Base-by-base conservation (phyloP, 1,140 invertebrate species). In the Anastrepha ludens region DNA sequence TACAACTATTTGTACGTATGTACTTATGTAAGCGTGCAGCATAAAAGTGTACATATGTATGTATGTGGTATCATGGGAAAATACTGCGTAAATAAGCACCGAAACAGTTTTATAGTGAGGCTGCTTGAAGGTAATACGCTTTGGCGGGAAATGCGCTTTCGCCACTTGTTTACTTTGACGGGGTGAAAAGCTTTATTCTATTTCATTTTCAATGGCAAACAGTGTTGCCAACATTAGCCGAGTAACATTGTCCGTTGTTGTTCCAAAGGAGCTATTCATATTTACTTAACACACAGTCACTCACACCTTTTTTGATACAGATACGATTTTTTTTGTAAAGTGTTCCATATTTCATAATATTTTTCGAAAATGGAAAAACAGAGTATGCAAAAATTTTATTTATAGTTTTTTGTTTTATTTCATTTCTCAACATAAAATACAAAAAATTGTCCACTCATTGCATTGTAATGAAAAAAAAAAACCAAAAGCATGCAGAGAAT, bases 141-240 rank as follows among this genome's bases (percentile, higher is more conserved):
- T 74, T 74, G 44, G 70, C 70, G 70, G 17, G 70, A 74, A 74
- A 47, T 41, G 44, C 15, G 44, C 44, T 67, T 3, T 47, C 39
- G 70, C 70, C 29, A n/a, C 11, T 50, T 2, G 70, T 74, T 74
- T 74, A 29, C 70, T 0, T 50, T 50, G 29, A 74, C 39, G 70
- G 44, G 70, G 7, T 70, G 11, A 74, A 74, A 74, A 47, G 70
- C 70, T 74, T 74, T 74, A 47, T n/a, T 47, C n/a, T 11, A 74
- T 50, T 74, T 74, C 65, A 70, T 41, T 70, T 70, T 70, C 70
- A 74, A 74, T 74, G 70, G 70, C 70, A 74, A 44, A 47, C 17
- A 74, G 44, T 74, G 44, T 74, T 50, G 70, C 70, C 44, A 50
- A 17, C 70, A 47, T 74, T 74, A 11, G 4, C 20, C 8, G 3